Base-by-base conservation (phyloP, 1,140 invertebrate species). In the Trichomalopsis sarcophagae region DNA sequence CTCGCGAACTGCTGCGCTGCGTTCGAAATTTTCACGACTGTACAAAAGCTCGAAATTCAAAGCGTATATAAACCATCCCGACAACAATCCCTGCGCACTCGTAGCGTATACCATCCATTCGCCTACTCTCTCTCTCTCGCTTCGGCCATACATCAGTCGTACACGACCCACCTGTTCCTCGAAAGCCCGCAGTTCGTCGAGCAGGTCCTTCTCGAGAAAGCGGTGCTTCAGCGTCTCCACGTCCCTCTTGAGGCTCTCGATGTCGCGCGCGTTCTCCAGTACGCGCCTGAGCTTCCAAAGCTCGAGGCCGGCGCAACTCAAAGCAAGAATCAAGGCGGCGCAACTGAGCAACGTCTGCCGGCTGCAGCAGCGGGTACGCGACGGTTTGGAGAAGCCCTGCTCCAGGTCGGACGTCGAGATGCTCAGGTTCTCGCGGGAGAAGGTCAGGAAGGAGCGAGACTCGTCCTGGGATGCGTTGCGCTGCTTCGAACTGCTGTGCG, bases 361-460 rank as follows among this genome's bases (percentile, higher is more conserved):
- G 11, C 84, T 88, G 47, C 0, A 88, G 84, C 2, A 82, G 0
- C 84, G 62, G 1, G n/a, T 0, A 0, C 76, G 74, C 2, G 17
- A 27, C 0, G 62, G 6, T 30, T 44, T 77, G 2, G 9, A 90
- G 44, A 91, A 91, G 0, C 89, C 90, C 44, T 91, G 90, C 14
- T 93, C 92, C 0, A 92, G 78, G 9, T 93, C 92, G 1, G 89
- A 89, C 6, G 23, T 62, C 0, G 91, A 91, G 14, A 92, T 90
- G 40, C 88, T 92, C 30, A 93, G 76, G 82, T 92, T 93, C 69
- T 93, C 92, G 0, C 91, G 89, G 6, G 92, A 92, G 78, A 93
- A 89, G 80, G 89, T 90, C 0, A 93, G 80, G 80, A 93, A 92
- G 0, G 92, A 90, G 2, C 90, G 87, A 0, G 82, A 84, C 69